Base-by-base conservation (phyloP, 2,113 vertebrate species). In the Pipa parva region DNA sequence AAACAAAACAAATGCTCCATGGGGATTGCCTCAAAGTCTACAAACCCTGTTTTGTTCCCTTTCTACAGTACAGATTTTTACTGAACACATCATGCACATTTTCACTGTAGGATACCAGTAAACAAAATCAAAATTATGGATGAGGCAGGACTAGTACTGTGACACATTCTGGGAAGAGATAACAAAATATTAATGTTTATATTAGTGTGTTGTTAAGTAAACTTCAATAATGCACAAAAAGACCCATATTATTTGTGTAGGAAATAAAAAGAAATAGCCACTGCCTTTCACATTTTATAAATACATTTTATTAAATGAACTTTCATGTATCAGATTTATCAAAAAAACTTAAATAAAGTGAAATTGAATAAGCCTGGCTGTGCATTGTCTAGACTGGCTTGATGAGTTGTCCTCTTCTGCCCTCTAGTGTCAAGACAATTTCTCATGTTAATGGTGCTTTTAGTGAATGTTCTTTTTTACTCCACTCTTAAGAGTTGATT, bases 211-310 rank as follows among this genome's bases (percentile, higher is more conserved):
- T 79, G 76, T 86, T 84, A 83, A 88, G 84, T 83, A 84, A 88
- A 89, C 79, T 79, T 81, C 85, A 83, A 84, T 31, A 70, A 87
- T 80, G 87, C 80, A 83, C 83, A 85, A 85, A 76, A 85, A 70
- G 84, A 77, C 31, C 33, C 74, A 76, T 74, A 75, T 75, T 85
- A 80, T 83, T 81, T 81, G 79, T 81, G 76, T 80, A 74, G 80
- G 73, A 80, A 82, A 84, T 79, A 76, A 72, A 77, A 76, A 81
- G 76, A 74, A 63, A 81, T 78, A 80, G 48, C 57, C 21, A 49
- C 58, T 67, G 79, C 83, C 85, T 85, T 91, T 90, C 89, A 90
- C 89, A 91, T 89, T 91, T 89, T 90, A 90, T 91, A 90, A 89
- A 90, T 90, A 90, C 58, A 70, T 59, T 70, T 60, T 70, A 60